phyloP scores from a whole-genome alignment of 30 jellyfish, hydroid and myxozoan genomes.

The Rhopilema esculentum region DNA sequence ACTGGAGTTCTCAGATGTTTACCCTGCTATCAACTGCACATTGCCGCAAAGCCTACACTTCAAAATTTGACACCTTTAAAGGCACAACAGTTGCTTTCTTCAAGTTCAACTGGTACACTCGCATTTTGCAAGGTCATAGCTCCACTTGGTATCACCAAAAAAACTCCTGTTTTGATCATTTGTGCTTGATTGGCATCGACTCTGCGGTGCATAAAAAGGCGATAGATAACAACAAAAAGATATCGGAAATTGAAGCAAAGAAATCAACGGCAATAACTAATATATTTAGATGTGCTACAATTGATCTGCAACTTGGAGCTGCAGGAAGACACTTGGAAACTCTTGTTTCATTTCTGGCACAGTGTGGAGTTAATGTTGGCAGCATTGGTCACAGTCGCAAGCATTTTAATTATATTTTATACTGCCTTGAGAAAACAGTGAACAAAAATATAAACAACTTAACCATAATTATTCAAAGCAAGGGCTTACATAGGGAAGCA shows the following conservation, averaged over 20 bases:
- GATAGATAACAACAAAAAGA: constrained; percentile 25
- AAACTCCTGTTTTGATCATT: constrained; percentile 13
- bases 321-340: constrained; percentile 47
- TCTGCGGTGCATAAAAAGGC: constrained; percentile 14
- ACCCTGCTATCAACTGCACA: constrained; percentile 24
- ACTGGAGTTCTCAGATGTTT: constrained; percentile 41
- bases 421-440: constrained; percentile 28
- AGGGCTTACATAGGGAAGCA: constrained; percentile 40
- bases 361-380: constrained; percentile 66
- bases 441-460: constrained; percentile 26
- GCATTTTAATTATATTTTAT: constrained; percentile 49
- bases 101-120: constrained; percentile 6
- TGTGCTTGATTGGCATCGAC: constrained; percentile 34
- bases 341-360: constrained; percentile 36
- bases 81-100: constrained; percentile 42
- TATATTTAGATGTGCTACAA: constrained; percentile 27
- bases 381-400: constrained; percentile 72
- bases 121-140: constrained; percentile 54
- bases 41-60: constrained; percentile 19
- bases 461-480: not conserved
- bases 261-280: constrained; percentile 35
- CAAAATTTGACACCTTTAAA: constrained; percentile 14
- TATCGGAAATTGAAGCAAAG: not conserved
- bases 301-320: constrained; percentile 48
- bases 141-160: constrained; percentile 32